Evolutionary conservation across 1,140 invertebrate genomes (phyloP), one percentile per base, ranked within the genome.

Genomic region (Glossosoma conforme): DNA sequence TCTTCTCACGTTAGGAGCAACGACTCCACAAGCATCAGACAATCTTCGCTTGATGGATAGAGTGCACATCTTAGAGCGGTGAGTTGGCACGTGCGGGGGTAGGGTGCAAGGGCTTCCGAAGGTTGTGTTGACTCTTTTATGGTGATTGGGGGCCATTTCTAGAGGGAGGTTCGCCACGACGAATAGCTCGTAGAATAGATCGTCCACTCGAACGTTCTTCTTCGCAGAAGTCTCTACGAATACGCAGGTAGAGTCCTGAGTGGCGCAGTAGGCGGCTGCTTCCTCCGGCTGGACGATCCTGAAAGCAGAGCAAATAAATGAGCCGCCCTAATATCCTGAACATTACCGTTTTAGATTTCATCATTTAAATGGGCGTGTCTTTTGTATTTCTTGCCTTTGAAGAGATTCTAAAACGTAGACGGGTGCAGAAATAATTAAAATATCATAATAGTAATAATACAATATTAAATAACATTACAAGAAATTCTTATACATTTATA

Each of bases 61-160:
- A 2, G 82, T 84, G 57, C 83, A 84, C 71, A 84, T 84, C 62
- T 86, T 85, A 62, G 80, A 80, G 58, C 80, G 75, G 65, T 78
- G 80, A 18, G 74, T 76, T 45, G 77, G 75, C 21, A 78, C 80
- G 56, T 82, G 80, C 0, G 83, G 80, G 0, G 84, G 83, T 38
- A 86, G 65, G 8, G 83, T 83, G 44, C 82, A 85, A 0, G 84
- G 84, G 25, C 83, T 83, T 2, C 84, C 84, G 52, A 85, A 85
- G 2, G 79, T 67, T 14, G 83, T 76, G 64, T 81, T 81, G n/a
- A 83, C 75, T 5, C 83, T 75, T 58, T 85, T 82, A 65, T 91
- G 88, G 61, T 88, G 83, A 61, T 89, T 89, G 0, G 89, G 88
- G n/a, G 87, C 87, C 89, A 91, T 91, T 72, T 91, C 89, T 59